Conservation (phyloP, 2,797 vertebrate species). For the Podarcis siculus region DNA sequence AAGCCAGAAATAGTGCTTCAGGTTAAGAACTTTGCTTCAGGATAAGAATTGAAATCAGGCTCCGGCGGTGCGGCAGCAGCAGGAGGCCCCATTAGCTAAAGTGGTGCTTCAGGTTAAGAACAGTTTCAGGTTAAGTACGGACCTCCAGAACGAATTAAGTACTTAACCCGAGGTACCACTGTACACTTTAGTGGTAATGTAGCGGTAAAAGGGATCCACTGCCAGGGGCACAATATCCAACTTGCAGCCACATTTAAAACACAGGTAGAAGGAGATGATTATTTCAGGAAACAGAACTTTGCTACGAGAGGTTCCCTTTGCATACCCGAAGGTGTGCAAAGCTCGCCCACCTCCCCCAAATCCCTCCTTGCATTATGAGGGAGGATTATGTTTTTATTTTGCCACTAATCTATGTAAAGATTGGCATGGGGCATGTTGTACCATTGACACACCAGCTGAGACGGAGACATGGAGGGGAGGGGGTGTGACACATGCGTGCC, state of each 20-base stretch:
- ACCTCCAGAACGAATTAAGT: too few relatives aligned
- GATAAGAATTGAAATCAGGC: too few relatives aligned
- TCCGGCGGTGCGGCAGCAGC: too few relatives aligned
- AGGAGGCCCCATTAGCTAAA: too few relatives aligned
- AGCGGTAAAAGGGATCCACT: not conserved
- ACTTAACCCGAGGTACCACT: too few relatives aligned
- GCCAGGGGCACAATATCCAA: not conserved
- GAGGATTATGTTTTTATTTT: not conserved
- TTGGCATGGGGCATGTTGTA: not conserved
- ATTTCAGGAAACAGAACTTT: not conserved
- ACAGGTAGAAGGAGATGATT: not conserved
- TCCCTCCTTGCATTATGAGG: not conserved
- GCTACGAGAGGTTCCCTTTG: not conserved
- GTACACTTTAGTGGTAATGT: not conserved
- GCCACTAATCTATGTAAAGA: not conserved
- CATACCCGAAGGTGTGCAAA: too few relatives aligned
- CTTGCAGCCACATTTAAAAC: not conserved
- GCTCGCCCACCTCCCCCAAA: not conserved
- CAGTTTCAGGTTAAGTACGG: too few relatives aligned
- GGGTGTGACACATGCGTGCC: too few relatives aligned
- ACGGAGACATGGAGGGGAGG: not conserved
- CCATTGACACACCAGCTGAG: not conserved
- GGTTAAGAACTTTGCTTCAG: too few relatives aligned
- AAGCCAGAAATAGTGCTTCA: too few relatives aligned
- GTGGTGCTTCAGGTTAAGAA: too few relatives aligned